Conservation (phyloP, 2,888 invertebrate species). For the Pollenia griseotomentosa region DNA sequence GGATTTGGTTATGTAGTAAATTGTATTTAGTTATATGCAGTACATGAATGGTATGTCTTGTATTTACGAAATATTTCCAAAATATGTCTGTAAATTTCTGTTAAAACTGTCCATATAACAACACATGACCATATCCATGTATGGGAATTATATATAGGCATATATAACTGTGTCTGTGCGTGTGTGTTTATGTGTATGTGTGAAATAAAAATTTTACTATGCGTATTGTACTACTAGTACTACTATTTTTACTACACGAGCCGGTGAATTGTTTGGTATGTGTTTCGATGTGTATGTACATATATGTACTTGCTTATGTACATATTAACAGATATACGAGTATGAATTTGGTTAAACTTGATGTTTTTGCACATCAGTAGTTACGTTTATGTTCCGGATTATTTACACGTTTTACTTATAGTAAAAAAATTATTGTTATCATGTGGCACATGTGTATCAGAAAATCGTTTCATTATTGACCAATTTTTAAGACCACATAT, state of each 20-base stretch:
- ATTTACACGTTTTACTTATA: slow-evolving; percentile 63
- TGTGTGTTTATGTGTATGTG: not conserved
- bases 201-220: slow-evolving; percentile 42
- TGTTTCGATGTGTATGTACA: not conserved
- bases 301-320: slow-evolving; percentile 5
- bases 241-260: slow-evolving; percentile 42
- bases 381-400: slow-evolving; percentile 43
- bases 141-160: not conserved
- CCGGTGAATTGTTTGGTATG: not conserved
- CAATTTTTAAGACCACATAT: not conserved
- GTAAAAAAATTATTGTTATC: slow-evolving; percentile 54
- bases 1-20: not conserved
- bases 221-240: slow-evolving; percentile 40
- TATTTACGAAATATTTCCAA: slow-evolving; percentile 1
- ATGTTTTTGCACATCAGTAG: slow-evolving; percentile 38
- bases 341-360: slow-evolving; percentile 43
- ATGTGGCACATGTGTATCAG: slow-evolving; percentile 60
- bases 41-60: slow-evolving; percentile 5
- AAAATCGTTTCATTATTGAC: slow-evolving; percentile 36
- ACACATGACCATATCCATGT: not conserved
- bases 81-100: slow-evolving; percentile 9
- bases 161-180: not conserved
- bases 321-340: not conserved
- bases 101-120: not conserved
- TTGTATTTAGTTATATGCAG: not conserved